Conservation (phyloP, 2,113 vertebrate genomes). For the Dermatemys mawii region DNA sequence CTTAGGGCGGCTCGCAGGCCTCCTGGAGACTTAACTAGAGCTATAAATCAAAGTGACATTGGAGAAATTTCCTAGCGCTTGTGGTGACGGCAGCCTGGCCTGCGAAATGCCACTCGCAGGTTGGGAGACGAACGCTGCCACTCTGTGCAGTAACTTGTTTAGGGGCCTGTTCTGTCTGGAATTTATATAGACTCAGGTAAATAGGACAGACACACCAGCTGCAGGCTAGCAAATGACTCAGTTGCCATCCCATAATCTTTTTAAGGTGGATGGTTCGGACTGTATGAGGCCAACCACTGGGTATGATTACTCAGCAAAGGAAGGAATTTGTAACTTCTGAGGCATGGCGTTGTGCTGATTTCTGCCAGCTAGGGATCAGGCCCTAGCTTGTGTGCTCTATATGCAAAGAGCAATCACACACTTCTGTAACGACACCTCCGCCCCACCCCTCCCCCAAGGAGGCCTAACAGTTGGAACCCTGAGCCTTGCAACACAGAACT, state of each 20-base stretch:
- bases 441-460: background rate
- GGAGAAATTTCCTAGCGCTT: conserved; percentile 73
- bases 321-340: background rate
- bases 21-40: conserved; percentile 80
- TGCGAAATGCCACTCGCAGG: conserved; percentile 38
- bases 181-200: conserved; percentile 50
- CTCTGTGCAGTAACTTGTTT: conserved; percentile 43
- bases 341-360: background rate
- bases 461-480: background rate
- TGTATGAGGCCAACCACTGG: background rate
- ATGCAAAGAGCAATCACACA: background rate
- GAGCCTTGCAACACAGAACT: background rate
- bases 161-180: conserved; percentile 52
- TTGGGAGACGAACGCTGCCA: conserved; percentile 26
- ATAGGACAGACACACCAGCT: background rate
- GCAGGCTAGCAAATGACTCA: background rate
- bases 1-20: conserved; percentile 70
- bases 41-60: conserved; percentile 82
- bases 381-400: too few species aligned
- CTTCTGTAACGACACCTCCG: background rate
- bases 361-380: background rate
- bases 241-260: conserved; percentile 11
- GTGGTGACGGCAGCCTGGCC: conserved; percentile 19
- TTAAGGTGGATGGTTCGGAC: background rate
- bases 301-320: background rate